phyloP scores from a whole-genome alignment of 2,888 invertebrate species.

The Acanthosepion esculentum region DNA sequence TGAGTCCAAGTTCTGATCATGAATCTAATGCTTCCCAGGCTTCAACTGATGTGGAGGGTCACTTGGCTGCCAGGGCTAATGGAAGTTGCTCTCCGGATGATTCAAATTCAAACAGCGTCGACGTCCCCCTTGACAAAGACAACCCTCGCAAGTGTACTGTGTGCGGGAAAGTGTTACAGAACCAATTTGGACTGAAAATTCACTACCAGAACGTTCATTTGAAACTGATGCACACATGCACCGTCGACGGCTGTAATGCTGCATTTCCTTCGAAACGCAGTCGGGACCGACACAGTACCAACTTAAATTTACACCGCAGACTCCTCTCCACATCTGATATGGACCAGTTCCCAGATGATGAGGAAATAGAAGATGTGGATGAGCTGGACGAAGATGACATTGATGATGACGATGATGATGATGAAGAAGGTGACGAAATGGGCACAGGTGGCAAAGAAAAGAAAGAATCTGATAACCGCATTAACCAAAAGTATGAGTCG shows the following conservation, averaged over 20 bases:
- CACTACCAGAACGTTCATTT: constrained; percentile 97
- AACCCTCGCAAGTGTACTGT: constrained; percentile 92
- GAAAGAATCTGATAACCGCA: not conserved
- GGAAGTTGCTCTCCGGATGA: constrained; percentile 48
- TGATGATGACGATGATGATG: constrained; percentile 49
- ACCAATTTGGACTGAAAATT: constrained; percentile 92
- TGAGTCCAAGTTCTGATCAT: constrained; percentile 53
- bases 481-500: constrained; percentile 37
- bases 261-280: constrained; percentile 94
- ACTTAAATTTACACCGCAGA: constrained; percentile 92
- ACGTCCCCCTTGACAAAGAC: constrained; percentile 92
- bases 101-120: constrained; percentile 71
- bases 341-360: constrained; percentile 49
- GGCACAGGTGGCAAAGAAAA: constrained; percentile 36
- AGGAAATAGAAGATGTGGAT: constrained; percentile 49
- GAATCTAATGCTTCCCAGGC: constrained; percentile 54
- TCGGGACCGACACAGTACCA: constrained; percentile 93
- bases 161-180: constrained; percentile 94
- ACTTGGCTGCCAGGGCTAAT: constrained; percentile 51
- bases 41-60: constrained; percentile 49
- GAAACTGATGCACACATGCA: constrained; percentile 95
- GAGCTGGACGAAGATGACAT: constrained; percentile 45
- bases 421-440: constrained; percentile 50
- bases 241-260: constrained; percentile 94
- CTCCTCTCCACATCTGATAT: constrained; percentile 78